Conservation (phyloP, 2,797 vertebrate species). For the Valencia hispanica region DNA sequence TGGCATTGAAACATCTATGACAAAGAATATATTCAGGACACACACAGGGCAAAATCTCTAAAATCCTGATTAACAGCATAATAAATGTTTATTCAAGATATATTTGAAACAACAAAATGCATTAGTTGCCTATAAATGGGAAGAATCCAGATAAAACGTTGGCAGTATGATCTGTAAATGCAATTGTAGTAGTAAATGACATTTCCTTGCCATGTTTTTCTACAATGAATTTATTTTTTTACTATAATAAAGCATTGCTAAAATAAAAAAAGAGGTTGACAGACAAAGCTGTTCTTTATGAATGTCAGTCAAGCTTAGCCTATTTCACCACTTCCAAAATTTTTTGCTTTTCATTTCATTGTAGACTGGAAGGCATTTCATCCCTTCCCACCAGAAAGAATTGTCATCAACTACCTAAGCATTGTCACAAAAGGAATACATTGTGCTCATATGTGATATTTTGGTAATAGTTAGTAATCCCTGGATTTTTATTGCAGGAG, state of each 20-base stretch:
- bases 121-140: background rate
- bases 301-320: constrained; percentile 75
- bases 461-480: constrained; percentile 68
- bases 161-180: constrained; percentile 14
- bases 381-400: constrained; percentile 43
- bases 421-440: constrained; percentile 47
- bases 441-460: constrained; percentile 55
- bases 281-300: constrained; percentile 61
- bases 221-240: constrained; percentile 1
- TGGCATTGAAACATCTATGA: background rate
- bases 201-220: constrained; percentile 27
- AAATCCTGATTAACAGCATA: constrained; percentile 18
- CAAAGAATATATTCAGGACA: background rate
- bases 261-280: constrained; percentile 46
- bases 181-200: constrained; percentile 20
- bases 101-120: constrained; percentile 13
- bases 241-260: constrained; percentile 21
- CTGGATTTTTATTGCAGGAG: constrained; percentile 41
- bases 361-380: constrained; percentile 17
- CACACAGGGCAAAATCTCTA: background rate
- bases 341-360: constrained; percentile 46
- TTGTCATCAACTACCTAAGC: constrained; percentile 38
- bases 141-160: constrained; percentile 13
- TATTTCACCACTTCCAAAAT: constrained; percentile 50
- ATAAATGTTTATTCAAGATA: background rate